These are phyloP conservation scores for Scalopus aquaticus DNA, from an alignment of 2,113 vertebrate species.

Conservation along the genomic window DNA sequence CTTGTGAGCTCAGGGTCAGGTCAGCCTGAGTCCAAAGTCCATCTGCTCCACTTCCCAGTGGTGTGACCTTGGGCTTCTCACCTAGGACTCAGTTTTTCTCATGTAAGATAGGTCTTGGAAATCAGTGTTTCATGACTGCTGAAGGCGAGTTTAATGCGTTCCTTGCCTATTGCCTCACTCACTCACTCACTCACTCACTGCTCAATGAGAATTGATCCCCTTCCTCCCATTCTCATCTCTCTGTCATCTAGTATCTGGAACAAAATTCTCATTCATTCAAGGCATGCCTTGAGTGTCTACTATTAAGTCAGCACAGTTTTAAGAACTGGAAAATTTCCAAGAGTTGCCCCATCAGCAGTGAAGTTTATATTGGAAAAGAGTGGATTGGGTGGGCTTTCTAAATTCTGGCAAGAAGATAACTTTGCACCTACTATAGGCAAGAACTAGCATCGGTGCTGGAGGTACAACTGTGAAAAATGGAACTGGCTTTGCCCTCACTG, in stretches of 20 bases:
- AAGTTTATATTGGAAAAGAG: no score
- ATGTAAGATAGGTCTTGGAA: background rate
- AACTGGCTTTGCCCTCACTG: background rate
- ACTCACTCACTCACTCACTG: background rate
- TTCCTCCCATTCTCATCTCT: background rate
- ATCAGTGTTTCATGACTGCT: rapidly evolving
- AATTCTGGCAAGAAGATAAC: background rate
- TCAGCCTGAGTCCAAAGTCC: background rate
- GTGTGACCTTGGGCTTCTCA: rapidly evolving
- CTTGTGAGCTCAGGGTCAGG: background rate
- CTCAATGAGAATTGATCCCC: rapidly evolving
- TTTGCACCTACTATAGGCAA: background rate
- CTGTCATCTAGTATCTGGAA: background rate
- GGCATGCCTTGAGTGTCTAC: background rate
- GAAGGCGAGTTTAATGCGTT: no score
- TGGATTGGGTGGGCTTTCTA: background rate
- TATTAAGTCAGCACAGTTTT: background rate
- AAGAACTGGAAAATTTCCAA: background rate
- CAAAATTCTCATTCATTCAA: no score
- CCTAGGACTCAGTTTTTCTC: no score
- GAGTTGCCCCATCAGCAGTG: no score
- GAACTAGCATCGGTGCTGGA: background rate
- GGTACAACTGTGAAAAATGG: background rate
- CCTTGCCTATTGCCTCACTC: background rate
- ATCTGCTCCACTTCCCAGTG: background rate